A percentile compares a stretch with the other conserved stretches of the same genome.
Evolutionary conservation across 2,113 vertebrate genomes (phyloP).

Genomic region (Eolophus roseicapilla): DNA sequence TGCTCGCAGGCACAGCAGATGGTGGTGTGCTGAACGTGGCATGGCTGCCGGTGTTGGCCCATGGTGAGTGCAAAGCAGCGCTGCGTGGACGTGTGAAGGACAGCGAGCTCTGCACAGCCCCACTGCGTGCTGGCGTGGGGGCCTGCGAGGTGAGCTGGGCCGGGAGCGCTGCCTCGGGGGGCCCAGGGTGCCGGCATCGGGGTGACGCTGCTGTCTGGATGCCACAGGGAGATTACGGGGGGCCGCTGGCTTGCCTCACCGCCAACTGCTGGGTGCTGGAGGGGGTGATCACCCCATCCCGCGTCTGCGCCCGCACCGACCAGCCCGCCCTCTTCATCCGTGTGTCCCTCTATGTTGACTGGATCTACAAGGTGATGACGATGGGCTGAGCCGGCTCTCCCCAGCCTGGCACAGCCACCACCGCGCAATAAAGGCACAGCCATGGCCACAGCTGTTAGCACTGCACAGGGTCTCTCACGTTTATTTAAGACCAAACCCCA

Average conservation of each 20-base stretch:
- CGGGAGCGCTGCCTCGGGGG: rapidly evolving
- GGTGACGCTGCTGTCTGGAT: not conserved
- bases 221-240: slow-evolving; percentile 90
- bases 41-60: slow-evolving; percentile 80
- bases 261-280: slow-evolving; percentile 95
- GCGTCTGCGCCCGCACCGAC: slow-evolving; percentile 85
- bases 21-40: slow-evolving; percentile 85
- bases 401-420: not conserved
- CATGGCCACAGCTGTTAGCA: rapidly evolving
- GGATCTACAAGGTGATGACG: slow-evolving; percentile 95
- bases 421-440: not conserved
- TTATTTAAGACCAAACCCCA: not conserved
- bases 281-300: slow-evolving; percentile 92
- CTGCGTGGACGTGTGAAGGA: slow-evolving; percentile 84
- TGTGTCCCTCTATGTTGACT: slow-evolving; percentile 90
- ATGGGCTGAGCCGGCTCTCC: slow-evolving; percentile 70
- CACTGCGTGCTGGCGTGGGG: slow-evolving; percentile 78
- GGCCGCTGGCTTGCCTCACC: slow-evolving; percentile 90
- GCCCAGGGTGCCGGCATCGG: rapidly evolving
- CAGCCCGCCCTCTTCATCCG: slow-evolving; percentile 91
- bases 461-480: rapidly evolving
- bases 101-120: slow-evolving; percentile 89
- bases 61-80: slow-evolving; percentile 81
- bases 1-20: slow-evolving; percentile 77
- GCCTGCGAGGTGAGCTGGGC: slow-evolving; percentile 87